Evolutionary conservation across 2,797 vertebrate species (phyloP), one percentile per base, ranked within the genome.

Genomic region (Phataginus tricuspis): DNA sequence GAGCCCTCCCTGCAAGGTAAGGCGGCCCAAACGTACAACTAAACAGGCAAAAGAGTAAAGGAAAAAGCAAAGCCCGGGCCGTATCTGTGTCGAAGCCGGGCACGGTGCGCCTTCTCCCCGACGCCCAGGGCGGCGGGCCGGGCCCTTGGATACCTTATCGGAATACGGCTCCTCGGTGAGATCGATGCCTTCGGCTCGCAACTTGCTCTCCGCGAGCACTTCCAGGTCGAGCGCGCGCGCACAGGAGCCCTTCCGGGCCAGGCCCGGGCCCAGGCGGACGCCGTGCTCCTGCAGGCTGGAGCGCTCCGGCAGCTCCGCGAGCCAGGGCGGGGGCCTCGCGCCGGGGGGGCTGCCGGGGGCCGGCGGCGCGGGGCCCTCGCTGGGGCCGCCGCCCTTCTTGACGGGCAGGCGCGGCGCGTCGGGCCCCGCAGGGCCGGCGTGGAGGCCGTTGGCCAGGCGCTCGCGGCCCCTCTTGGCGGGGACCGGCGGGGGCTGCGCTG

Each of bases 131-230:
- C 57, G 39, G 45, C 45, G 14, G 14, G 34, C 4, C 61, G 5
- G 15, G 49, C 19, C 63, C 27, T 9, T 3, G 97, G 95, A 45
- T 97, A 99, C 99, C 99, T 99, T 99, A 98, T 99, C 99, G 8
- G 99, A 99, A 97, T 99, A 99, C 0, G 99, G 99, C 96, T 99
- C 99, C 97, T 99, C 99, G 0, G 99, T 99, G n/a, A 99, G 99
- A 94, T 99, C 99, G 29, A 99, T 99, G 96, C 99, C 99, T 97
- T 99, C 99, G 0, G 98, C 98, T 39, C 98, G 98, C 90, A 99
- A 97, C 97, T 99, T 99, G 92, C 99, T 99, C 86, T 99, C 99
- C 71, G 99, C 98, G 61, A 99, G 98, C 91, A 98, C 99, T 90
- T 99, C 99, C 95, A 99, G 98, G 98, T 99, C 99, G 21, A 98